Evolutionary conservation across 2,113 vertebrate species (phyloP).

Genomic region (Cepphus grylle): DNA sequence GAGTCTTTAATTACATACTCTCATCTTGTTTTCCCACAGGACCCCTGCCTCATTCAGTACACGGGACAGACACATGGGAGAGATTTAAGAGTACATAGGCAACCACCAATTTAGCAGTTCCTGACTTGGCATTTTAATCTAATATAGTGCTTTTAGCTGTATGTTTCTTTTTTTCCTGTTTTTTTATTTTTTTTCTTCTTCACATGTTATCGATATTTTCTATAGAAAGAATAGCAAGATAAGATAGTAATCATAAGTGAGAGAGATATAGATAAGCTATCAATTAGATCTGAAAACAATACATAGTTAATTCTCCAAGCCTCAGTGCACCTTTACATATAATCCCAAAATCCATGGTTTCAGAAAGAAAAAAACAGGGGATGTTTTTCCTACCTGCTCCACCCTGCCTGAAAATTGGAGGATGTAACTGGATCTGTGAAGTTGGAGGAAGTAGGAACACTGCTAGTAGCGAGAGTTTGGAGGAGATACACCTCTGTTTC

Average conservation of each 20-base stretch:
- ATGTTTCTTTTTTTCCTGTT: neutral
- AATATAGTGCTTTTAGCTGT: neutral
- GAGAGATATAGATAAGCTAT: neutral
- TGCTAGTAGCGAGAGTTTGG: accelerated
- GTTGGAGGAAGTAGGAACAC: neutral
- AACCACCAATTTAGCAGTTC: neutral
- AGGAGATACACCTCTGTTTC: neutral
- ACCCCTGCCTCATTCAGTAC: conserved; percentile 13
- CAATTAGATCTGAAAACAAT: neutral
- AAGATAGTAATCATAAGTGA: neutral
- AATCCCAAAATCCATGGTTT: neutral
- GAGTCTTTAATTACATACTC: conserved; percentile 63
- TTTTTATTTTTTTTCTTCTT: neutral
- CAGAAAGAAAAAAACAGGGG: neutral
- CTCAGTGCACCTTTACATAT: neutral
- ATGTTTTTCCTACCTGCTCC: neutral
- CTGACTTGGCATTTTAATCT: neutral
- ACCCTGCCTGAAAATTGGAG: neutral
- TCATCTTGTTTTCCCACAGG: conserved; percentile 61
- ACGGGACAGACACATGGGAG: conserved; percentile 34
- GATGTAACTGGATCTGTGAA: neutral
- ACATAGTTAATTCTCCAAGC: neutral
- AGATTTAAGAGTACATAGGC: conserved; percentile 6
- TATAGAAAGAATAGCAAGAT: neutral
- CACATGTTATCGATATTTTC: neutral